A percentile compares a stretch with the other conserved stretches of the same genome.
phyloP scores from a whole-genome alignment of 2,888 invertebrate species.

The Gisinianus flammeolus region DNA sequence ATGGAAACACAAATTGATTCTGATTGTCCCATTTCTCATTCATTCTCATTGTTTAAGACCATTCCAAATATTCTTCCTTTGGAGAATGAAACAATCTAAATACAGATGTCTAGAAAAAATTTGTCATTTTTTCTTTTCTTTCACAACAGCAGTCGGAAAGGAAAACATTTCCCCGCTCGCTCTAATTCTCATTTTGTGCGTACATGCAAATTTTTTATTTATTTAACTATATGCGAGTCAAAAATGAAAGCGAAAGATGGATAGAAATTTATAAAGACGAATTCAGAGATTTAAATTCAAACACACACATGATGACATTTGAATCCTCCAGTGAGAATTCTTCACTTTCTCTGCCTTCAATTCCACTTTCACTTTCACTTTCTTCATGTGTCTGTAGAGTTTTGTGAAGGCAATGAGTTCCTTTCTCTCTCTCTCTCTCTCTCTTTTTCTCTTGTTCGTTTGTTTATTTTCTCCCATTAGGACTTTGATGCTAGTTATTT shows the following conservation, averaged over 20 bases:
- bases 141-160: too few relatives aligned
- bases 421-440: background rate
- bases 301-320: background rate
- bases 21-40: background rate
- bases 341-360: too few relatives aligned
- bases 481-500: constrained; percentile 1
- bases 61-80: too few relatives aligned
- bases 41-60: too few relatives aligned
- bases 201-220: too few relatives aligned
- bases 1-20: background rate
- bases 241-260: too few relatives aligned
- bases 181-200: background rate
- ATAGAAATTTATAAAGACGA: too few relatives aligned
- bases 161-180: too few relatives aligned
- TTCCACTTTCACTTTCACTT: background rate
- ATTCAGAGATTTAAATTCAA: background rate
- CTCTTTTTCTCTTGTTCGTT: background rate
- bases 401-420: background rate
- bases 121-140: too few relatives aligned
- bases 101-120: too few relatives aligned
- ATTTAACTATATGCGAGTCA: too few relatives aligned
- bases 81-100: too few relatives aligned
- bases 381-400: background rate
- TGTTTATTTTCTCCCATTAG: background rate
- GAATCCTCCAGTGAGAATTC: background rate